Evolutionary conservation across 1,140 invertebrate genomes (phyloP), one percentile per base, ranked within the genome.

Genomic region (Brachionus calyciflorus): DNA sequence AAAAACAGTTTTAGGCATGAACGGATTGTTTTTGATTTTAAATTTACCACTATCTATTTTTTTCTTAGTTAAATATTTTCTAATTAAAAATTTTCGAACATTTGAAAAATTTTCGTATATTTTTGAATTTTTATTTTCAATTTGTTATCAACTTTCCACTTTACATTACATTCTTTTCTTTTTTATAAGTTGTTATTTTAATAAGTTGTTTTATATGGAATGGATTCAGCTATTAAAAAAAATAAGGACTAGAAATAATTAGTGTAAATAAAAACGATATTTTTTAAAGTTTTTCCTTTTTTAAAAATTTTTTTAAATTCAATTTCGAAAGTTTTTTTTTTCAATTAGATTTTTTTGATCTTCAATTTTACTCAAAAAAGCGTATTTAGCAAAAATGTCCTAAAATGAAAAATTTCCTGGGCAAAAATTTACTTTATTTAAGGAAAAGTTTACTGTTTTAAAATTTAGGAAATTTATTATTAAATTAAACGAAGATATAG

Each of bases 31-130:
- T 73, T 40, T 73, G 24, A 10, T 73, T 24, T 49, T 73, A 5
- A 73, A 73, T 55, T 30, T 73, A n/a, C 69, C 69, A 33, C 26
- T 73, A 17, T 73, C 69, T 26, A 19, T 73, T 2, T 51, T 51
- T 49, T 73, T 37, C 14, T 17, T 73, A 10, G 44, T 73, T 19
- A 73, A 65, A 44, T 65, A 65, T 65, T 65, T 46, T 44, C 7
- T 44, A 0, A 10, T 65, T 10, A 65, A 12, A 37, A 37, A 63
- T 37, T 57, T 26, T 12, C 21, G n/a, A 5, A 6, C 10, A 7
- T 44, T 24, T 26, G 24, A 9, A n/a, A 17, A 14, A 26, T 2
- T 24, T 4, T 19, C 33, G 9, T 14, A 24, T 24, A 21, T 65
- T 21, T 17, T 65, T 24, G 60, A 65, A 26, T 65, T 65, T 65